phyloP scores from a whole-genome alignment of 2,888 invertebrate species.

The Holacanthella duospinosa region DNA sequence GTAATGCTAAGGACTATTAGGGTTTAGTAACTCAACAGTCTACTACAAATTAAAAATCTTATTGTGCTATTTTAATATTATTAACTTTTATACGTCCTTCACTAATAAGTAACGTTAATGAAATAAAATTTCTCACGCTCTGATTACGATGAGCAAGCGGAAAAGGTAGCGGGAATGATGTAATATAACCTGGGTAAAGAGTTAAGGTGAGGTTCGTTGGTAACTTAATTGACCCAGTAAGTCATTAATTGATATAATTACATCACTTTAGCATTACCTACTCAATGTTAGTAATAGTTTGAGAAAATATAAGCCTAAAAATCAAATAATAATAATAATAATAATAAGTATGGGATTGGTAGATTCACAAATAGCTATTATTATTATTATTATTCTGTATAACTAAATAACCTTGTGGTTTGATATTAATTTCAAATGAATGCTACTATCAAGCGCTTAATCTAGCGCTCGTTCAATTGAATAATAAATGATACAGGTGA shows the following conservation, averaged over 20 bases:
- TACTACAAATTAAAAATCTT: too few species aligned
- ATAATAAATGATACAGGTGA: not conserved
- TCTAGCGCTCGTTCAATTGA: too few species aligned
- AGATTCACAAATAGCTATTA: too few species aligned
- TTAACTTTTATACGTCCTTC: not conserved
- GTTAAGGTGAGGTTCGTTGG: not conserved
- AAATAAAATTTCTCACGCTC: not conserved
- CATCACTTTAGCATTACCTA: not conserved
- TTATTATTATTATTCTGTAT: not conserved
- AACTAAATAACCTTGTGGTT: not conserved
- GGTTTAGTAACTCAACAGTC: too few species aligned
- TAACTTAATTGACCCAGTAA: not conserved
- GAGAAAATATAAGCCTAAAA: not conserved
- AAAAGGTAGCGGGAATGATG: not conserved
- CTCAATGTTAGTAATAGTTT: not conserved
- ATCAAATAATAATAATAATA: not conserved
- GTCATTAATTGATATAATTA: not conserved
- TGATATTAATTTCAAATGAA: too few species aligned
- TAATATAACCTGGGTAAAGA: not conserved
- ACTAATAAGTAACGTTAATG: not conserved
- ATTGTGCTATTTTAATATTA: too few species aligned
- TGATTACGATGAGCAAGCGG: not conserved
- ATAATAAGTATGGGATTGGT: not conserved
- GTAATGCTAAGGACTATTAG: too few species aligned
- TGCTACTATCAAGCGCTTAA: too few species aligned